Base-by-base conservation (phyloP, 2,888 invertebrate genomes). In the Trissolcus brochymenae region DNA sequence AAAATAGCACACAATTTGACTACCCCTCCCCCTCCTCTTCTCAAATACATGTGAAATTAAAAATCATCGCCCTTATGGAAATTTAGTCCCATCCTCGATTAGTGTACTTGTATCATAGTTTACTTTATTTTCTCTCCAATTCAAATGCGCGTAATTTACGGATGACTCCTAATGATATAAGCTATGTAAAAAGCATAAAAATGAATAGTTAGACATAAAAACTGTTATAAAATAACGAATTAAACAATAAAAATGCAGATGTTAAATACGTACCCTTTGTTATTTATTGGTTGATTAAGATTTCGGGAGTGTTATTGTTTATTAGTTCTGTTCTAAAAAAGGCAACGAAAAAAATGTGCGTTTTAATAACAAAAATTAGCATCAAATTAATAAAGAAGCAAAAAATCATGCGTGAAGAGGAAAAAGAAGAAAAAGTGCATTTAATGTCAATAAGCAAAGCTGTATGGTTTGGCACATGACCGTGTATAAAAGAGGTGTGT, bases 241-340 rank as follows among this genome's bases (percentile, higher is more conserved):
- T 29, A 35, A 35, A 35, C 1, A 9, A 35, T 35, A 35, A 35
- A 35, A 35, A 11, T 35, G 35, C 35, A 35, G n/a, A 17, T 16
- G 21, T 60, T 53, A 43, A 50, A 43, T 72, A 72, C 72, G 57
- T 72, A 72, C 72, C 72, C 54, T 64, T 53, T 49, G n/a, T 43
- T 17, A 55, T 57, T 46, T 57, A 54, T 49, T n/a, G 46, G 57
- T 35, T 35, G 65, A 17, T 25, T 57, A 62, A 71, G 72, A 41
- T 46, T 46, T 59, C 64, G n/a, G 64, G 60, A 60, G 54, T 66
- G 35, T 66, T 73, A 66, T 65, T 53, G 59, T 55, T 53, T 66
- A 55, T 73, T 66, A 73, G 65, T 73, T 72, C 51, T 65, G 54
- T 60, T 73, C 65, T 73, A 73, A 60, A 71, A 73, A 57, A 66